phyloP scores from a whole-genome alignment of 2,797 vertebrate genomes.

The Cuniculus paca region DNA sequence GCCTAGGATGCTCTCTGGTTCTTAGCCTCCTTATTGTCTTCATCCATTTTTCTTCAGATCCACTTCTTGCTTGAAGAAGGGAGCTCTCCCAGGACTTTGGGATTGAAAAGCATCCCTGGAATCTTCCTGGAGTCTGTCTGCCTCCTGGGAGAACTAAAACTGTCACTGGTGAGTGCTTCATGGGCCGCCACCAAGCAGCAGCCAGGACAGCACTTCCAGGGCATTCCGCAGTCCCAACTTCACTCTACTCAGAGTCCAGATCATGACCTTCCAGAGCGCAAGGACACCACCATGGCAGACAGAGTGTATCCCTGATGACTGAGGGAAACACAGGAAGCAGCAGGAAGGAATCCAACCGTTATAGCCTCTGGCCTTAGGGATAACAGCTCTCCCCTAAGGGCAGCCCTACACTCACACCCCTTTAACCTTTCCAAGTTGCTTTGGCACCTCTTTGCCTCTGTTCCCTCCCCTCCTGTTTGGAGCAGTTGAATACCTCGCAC shows the following conservation, averaged over 20 bases:
- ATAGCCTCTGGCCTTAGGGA: background rate
- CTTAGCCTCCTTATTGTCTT: background rate
- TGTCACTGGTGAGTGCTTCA: background rate
- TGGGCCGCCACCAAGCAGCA: background rate
- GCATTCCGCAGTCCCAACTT: background rate
- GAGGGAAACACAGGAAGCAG: background rate
- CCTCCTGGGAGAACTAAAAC: background rate
- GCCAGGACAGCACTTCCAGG: background rate
- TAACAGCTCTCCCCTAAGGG: background rate
- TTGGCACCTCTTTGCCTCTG: background rate
- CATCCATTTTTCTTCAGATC: background rate
- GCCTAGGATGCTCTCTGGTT: background rate
- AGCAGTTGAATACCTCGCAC: background rate
- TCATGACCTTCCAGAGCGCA: constrained; percentile 20
- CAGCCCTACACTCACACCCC: background rate
- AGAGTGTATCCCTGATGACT: background rate
- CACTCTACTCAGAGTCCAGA: background rate
- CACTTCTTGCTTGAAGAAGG: background rate
- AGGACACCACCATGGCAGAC: background rate
- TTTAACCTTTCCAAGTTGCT: background rate
- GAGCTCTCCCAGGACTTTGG: background rate
- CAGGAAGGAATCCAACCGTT: background rate
- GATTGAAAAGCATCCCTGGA: background rate
- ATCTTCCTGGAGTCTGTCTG: background rate
- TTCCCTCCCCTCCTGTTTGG: background rate